phyloP scores from a whole-genome alignment of 2,797 vertebrate genomes.

The Crocidura indochinensis region DNA sequence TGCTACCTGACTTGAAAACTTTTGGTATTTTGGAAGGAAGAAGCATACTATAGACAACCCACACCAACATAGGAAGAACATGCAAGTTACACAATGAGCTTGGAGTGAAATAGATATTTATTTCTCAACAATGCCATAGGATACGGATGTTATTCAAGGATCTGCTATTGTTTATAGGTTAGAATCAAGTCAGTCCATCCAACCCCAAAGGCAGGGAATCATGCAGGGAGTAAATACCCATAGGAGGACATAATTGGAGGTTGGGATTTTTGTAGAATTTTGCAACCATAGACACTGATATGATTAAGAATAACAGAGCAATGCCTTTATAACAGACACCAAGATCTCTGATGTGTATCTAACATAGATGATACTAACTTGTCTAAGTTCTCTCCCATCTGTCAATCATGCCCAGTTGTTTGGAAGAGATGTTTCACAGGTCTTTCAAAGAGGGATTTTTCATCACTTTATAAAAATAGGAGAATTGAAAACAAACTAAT shows the following conservation, averaged over 20 bases:
- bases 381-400: not conserved
- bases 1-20: not conserved
- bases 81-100: not conserved
- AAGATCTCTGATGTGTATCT: not conserved
- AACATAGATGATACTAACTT: not conserved
- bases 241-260: not conserved
- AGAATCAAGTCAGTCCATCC: slow-evolving; percentile 12
- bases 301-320: not conserved
- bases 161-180: not conserved
- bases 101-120: not conserved
- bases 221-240: not conserved
- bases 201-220: not conserved
- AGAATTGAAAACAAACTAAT: not conserved
- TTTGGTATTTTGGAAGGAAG: not conserved
- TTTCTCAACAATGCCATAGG: not conserved
- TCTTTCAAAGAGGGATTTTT: slow-evolving; percentile 37
- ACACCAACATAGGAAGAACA: not conserved
- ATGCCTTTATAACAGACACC: not conserved
- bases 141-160: not conserved
- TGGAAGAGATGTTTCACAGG: not conserved
- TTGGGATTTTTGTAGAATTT: not conserved
- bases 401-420: not conserved
- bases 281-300: not conserved
- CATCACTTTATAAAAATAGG: not conserved
- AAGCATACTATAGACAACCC: not conserved